A percentile compares a stretch with the other conserved stretches of the same genome.
Evolutionary conservation across 2,888 invertebrate species (phyloP).

Genomic region (Chloroclysta siterata): DNA sequence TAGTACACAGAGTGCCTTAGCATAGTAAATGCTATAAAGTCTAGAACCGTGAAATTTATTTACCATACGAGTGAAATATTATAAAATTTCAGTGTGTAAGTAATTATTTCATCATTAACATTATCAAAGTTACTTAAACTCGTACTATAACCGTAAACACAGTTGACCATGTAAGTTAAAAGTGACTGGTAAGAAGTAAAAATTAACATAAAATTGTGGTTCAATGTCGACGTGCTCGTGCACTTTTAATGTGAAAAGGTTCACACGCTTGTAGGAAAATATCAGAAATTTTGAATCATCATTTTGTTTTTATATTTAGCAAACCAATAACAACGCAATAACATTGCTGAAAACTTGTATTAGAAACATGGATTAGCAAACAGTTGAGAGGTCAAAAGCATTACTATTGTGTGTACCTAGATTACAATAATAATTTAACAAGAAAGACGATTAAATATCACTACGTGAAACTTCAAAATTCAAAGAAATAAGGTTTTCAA

Average conservation of each 20-base stretch:
- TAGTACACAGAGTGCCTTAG: background rate
- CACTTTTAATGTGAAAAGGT: conserved; percentile 48
- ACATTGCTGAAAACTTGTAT: no score
- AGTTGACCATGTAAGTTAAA: conserved; percentile 29
- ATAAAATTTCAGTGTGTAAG: conserved; percentile 1
- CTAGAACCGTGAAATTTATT: conserved; percentile 10
- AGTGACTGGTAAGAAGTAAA: conserved; percentile 36
- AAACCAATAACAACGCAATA: no score
- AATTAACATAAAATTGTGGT: conserved; percentile 47
- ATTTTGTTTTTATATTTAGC: background rate
- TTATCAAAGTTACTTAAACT: conserved; percentile 16
- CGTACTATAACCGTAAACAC: conserved; percentile 21
- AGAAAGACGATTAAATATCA: no score
- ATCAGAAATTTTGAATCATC: background rate
- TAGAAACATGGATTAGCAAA: no score
- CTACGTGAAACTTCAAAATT: no score
- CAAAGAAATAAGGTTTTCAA: no score
- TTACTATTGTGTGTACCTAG: no score
- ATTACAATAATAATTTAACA: no score
- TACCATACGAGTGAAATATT: background rate
- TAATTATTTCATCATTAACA: conserved; percentile 15
- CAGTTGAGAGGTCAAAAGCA: no score
- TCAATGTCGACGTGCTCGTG: conserved; percentile 53
- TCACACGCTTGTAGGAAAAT: conserved; percentile 34
- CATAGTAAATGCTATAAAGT: background rate